These are phyloP conservation scores for Drosophila tanythrix DNA, from an alignment of 2,888 invertebrate genomes.

Conservation along the genomic window DNA sequence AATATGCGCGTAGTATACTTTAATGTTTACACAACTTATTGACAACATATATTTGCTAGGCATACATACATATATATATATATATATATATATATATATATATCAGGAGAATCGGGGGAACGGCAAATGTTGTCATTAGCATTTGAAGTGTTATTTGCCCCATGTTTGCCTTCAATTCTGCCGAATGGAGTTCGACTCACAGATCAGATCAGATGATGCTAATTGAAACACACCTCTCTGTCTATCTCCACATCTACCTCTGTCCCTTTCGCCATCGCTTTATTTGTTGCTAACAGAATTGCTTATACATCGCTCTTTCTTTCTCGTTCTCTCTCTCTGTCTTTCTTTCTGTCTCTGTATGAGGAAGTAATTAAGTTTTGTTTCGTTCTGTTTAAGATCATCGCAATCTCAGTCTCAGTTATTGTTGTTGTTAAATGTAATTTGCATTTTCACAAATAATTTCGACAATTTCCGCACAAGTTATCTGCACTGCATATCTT, in stretches of 20 bases:
- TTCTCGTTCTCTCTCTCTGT: background rate
- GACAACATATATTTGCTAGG: slow-evolving; percentile 63
- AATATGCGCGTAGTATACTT: slow-evolving; percentile 62
- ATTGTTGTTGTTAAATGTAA: slow-evolving; percentile 36
- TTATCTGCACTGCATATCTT: slow-evolving; percentile 45
- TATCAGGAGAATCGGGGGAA: slow-evolving; percentile 12
- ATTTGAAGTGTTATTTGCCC: slow-evolving; percentile 4
- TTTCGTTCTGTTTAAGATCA: slow-evolving; percentile 40
- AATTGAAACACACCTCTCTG: slow-evolving; percentile 67
- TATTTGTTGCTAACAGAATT: slow-evolving; percentile 9
- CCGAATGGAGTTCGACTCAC: slow-evolving; percentile 4
- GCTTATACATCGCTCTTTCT: slow-evolving; percentile 15
- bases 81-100: background rate
- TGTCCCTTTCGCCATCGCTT: background rate
- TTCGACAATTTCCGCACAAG: slow-evolving; percentile 39
- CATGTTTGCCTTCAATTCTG: slow-evolving; percentile 69
- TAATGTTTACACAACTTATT: slow-evolving; percentile 71
- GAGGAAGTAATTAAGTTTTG: slow-evolving; percentile 50
- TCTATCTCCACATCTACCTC: background rate
- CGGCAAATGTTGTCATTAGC: slow-evolving; percentile 10
- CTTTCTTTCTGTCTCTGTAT: slow-evolving; percentile 14
- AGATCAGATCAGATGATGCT: slow-evolving; percentile 53
- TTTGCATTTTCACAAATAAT: slow-evolving; percentile 49
- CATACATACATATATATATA: slow-evolving; percentile 9
- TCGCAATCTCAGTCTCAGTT: slow-evolving; percentile 2